Conservation (phyloP, 2,888 invertebrate genomes). For the Troides oblongomaculatus region DNA sequence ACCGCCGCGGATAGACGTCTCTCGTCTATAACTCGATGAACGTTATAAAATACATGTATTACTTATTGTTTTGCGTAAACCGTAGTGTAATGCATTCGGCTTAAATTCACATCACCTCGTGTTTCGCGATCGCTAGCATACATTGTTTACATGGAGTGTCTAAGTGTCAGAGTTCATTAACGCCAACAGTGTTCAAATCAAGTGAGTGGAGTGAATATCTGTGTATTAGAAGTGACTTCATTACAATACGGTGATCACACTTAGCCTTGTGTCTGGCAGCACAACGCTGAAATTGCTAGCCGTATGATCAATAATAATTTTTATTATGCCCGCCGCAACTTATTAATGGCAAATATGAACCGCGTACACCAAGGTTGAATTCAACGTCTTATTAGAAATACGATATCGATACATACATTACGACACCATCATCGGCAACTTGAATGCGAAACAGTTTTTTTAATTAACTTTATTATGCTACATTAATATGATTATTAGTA, state of each 20-base stretch:
- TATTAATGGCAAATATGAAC: constrained; percentile 51
- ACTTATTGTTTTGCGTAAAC: constrained; percentile 25
- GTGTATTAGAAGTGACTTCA: constrained; percentile 56
- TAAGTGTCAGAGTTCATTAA: constrained; percentile 63
- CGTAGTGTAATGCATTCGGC: constrained; percentile 29
- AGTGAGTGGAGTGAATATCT: constrained; percentile 60
- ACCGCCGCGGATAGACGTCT: constrained; percentile 61
- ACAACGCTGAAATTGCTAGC: constrained; percentile 46
- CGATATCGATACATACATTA: constrained; percentile 24
- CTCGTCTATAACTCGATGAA: constrained; percentile 44
- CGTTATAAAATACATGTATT: constrained; percentile 24
- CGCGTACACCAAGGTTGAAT: constrained; percentile 57
- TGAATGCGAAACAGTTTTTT: not conserved
- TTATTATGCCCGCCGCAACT: constrained; percentile 58
- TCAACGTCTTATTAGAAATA: constrained; percentile 29
- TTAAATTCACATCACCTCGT: constrained; percentile 29
- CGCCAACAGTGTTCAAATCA: constrained; percentile 52
- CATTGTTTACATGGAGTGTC: constrained; percentile 37
- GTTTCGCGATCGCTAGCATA: constrained; percentile 33
- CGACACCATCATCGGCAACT: not conserved
- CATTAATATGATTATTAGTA: constrained; percentile 38
- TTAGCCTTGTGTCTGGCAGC: constrained; percentile 64
- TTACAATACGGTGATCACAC: constrained; percentile 50
- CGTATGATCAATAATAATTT: constrained; percentile 62
- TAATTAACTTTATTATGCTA: not conserved